Evolutionary conservation across 2,113 vertebrate species (phyloP).

Genomic region (Osmerus mordax): DNA sequence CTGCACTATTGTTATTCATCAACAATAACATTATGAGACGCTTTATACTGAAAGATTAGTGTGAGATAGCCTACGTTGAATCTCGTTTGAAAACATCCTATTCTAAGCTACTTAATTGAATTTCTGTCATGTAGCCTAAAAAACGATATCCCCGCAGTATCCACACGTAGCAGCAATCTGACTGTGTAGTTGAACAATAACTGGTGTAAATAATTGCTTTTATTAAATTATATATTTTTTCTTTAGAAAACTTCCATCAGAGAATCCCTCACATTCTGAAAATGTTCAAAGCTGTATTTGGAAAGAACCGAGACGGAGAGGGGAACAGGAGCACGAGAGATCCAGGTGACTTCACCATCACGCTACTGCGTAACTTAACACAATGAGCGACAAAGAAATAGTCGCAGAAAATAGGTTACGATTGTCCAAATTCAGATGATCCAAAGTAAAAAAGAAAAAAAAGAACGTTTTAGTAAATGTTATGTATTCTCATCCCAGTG

Average conservation of each 20-base stretch:
- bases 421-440: background rate
- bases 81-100: too few species aligned
- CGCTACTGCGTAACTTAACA: background rate
- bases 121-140: too few species aligned
- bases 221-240: background rate
- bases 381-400: background rate
- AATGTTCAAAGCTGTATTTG: slow-evolving; percentile 69
- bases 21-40: too few species aligned
- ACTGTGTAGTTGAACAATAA: too few species aligned
- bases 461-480: background rate
- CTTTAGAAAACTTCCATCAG: background rate
- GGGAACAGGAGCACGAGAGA: slow-evolving; percentile 44
- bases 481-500: background rate
- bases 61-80: too few species aligned
- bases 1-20: too few species aligned
- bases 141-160: too few species aligned
- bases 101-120: too few species aligned
- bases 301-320: slow-evolving; percentile 52
- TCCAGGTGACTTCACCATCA: slow-evolving; percentile 44
- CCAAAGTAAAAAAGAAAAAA: background rate
- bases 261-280: background rate
- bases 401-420: background rate
- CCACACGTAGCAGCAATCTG: too few species aligned
- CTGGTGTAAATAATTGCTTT: background rate
- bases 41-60: too few species aligned